Conservation (phyloP, 1,140 invertebrate species). For the Apis florea region DNA sequence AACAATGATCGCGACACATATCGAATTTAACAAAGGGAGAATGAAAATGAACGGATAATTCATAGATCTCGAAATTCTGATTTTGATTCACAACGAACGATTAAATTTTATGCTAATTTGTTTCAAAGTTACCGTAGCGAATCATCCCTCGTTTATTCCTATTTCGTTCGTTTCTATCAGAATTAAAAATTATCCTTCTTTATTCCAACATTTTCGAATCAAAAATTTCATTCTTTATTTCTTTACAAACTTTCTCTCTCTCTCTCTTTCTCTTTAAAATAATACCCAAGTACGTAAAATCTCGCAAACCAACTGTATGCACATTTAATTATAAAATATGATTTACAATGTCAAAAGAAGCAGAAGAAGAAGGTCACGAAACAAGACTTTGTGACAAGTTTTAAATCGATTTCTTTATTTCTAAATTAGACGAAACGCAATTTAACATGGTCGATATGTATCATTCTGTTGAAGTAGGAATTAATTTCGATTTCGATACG, state of each 20-base stretch:
- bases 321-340: background rate
- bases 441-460: background rate
- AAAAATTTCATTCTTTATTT: background rate
- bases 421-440: background rate
- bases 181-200: background rate
- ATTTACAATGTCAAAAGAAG: background rate
- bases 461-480: slow-evolving; percentile 11
- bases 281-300: background rate
- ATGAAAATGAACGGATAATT: background rate
- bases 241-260: too few species aligned
- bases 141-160: background rate
- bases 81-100: background rate
- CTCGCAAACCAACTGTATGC: background rate
- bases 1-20: too few species aligned
- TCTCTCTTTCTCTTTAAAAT: too few species aligned
- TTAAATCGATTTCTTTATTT: background rate
- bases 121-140: background rate
- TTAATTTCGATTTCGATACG: slow-evolving; percentile 38
- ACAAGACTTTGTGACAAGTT: background rate
- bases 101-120: slow-evolving; percentile 8
- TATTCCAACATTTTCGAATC: background rate
- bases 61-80: background rate
- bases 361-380: background rate
- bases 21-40: background rate
- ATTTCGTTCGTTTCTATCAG: background rate